These are phyloP conservation scores for Drosophila mauritiana DNA, from an alignment of 1,140 invertebrate species.

Conservation along the genomic window DNA sequence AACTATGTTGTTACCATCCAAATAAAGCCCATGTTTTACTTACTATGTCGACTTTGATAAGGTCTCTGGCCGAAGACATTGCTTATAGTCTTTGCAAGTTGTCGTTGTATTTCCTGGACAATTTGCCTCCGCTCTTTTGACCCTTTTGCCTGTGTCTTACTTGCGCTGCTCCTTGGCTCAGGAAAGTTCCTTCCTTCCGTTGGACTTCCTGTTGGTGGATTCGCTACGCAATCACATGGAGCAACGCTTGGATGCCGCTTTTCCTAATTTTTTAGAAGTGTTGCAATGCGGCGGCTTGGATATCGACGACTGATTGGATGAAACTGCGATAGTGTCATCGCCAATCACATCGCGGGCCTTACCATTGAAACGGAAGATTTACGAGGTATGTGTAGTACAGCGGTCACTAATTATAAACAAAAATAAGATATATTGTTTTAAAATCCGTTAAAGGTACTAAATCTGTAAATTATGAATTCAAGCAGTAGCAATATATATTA, in stretches of 20 bases:
- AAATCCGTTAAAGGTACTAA: no score
- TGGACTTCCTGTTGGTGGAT: not conserved
- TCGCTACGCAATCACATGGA: not conserved
- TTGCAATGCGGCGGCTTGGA: slow-evolving; percentile 20
- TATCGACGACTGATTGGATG: not conserved
- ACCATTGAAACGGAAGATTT: no score
- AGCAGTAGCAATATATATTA: no score
- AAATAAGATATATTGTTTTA: no score
- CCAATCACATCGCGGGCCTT: no score
- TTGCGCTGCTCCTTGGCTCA: not conserved
- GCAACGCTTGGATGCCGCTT: not conserved
- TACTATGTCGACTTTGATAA: slow-evolving; percentile 84
- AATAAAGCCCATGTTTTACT: slow-evolving; percentile 25
- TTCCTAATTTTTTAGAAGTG: not conserved
- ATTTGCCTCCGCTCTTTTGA: slow-evolving; percentile 3
- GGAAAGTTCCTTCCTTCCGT: not conserved
- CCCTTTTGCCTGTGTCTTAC: not conserved
- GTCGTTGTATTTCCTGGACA: slow-evolving; percentile 27
- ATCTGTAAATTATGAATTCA: no score
- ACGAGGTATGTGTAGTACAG: no score
- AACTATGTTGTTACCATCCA: not conserved
- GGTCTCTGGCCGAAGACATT: slow-evolving; percentile 72
- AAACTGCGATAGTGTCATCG: no score
- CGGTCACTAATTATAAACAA: no score
- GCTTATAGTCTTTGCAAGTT: slow-evolving; percentile 1